These are phyloP conservation scores for Unio delphinus DNA, from an alignment of 2,888 invertebrate species.

Conservation along the genomic window DNA sequence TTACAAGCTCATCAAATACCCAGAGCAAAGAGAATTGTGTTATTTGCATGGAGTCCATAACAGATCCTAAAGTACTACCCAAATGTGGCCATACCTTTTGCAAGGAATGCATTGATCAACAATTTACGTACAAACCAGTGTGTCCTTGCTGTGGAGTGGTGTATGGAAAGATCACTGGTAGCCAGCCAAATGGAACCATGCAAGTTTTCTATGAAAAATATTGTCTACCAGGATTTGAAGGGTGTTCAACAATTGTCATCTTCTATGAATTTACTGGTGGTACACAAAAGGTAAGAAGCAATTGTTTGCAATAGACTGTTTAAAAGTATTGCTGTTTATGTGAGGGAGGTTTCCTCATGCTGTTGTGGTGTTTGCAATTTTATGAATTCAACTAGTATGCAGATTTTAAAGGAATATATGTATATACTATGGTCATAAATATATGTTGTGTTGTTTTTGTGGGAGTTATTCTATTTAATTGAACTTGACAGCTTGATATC, in stretches of 20 bases:
- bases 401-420: too few relatives aligned
- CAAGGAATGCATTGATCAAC: conserved; percentile 12
- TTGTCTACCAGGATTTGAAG: conserved; percentile 12
- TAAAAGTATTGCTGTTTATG: too few relatives aligned
- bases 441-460: too few relatives aligned
- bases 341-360: too few relatives aligned
- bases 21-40: conserved; percentile 5
- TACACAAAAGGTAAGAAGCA: conserved; percentile 9
- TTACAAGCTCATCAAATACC: too few relatives aligned
- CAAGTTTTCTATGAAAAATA: too few relatives aligned
- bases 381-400: too few relatives aligned
- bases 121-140: conserved; percentile 10
- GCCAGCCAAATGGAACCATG: not conserved
- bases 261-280: conserved; percentile 18
- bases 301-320: too few relatives aligned
- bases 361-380: too few relatives aligned
- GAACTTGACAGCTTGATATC: too few relatives aligned
- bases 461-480: too few relatives aligned
- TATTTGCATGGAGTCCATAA: conserved; percentile 13
- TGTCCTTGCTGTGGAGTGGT: conserved; percentile 14
- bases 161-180: conserved; percentile 4
- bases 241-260: conserved; percentile 15
- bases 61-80: conserved; percentile 13
- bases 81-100: conserved; percentile 18
- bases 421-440: too few relatives aligned